phyloP scores from a whole-genome alignment of 2,113 vertebrate species.

The Probosciger aterrimus region DNA sequence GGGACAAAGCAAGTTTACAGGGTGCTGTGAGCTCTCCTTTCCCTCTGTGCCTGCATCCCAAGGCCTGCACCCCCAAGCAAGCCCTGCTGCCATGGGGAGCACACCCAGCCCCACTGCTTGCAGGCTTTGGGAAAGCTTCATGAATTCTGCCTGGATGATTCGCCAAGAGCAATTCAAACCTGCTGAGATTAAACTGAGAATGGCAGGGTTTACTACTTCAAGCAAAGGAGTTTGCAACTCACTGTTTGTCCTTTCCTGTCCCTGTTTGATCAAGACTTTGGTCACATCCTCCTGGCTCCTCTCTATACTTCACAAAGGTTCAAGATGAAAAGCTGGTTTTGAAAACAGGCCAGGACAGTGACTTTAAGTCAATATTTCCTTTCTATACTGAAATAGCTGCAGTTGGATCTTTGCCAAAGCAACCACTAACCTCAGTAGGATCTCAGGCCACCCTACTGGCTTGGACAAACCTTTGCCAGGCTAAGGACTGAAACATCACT shows the following conservation, averaged over 20 bases:
- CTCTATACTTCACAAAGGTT: neutral
- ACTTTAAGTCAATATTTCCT: neutral
- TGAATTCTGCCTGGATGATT: neutral
- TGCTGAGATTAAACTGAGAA: neutral
- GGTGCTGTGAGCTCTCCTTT: neutral
- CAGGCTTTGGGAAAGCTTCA: neutral
- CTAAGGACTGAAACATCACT: neutral
- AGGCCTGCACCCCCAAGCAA: neutral
- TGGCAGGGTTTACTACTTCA: neutral
- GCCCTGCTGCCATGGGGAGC: neutral
- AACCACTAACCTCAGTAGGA: neutral
- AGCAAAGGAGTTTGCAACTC: neutral
- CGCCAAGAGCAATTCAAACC: neutral
- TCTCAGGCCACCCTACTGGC: neutral
- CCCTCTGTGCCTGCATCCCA: neutral
- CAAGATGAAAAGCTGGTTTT: neutral
- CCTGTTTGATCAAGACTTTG: neutral
- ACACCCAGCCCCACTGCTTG: neutral
- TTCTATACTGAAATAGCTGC: neutral
- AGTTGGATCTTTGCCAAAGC: neutral
- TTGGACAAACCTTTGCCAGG: neutral
- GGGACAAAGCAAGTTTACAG: neutral
- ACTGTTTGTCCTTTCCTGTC: neutral
- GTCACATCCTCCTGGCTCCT: neutral
- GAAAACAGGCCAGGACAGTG: neutral